Base-by-base conservation (phyloP, 2,797 vertebrate species). In the Tokudaia muenninki region DNA sequence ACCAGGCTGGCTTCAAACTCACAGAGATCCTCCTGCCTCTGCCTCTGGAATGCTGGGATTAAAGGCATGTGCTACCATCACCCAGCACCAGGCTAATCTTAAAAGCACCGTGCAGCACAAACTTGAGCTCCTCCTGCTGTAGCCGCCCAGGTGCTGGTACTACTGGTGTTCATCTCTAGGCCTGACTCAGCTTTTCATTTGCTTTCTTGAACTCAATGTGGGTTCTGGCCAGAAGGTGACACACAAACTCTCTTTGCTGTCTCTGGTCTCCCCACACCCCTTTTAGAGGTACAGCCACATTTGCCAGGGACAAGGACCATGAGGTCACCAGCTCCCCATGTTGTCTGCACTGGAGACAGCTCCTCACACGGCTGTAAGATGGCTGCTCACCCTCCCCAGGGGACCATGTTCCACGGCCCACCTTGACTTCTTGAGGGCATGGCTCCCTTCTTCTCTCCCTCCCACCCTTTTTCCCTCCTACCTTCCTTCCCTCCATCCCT, bases 361-460 rank as follows among this genome's bases (percentile, higher is more conserved):
- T 90, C 63, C 34, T 61, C 63, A 67, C 11, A 13, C 91, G 82
- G 93, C 87, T 93, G 74, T 44, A 26, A 79, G 74, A 87, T 74
- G 77, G 83, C 77, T 89, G 79, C 37, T 44, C 59, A 52, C n/a
- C 74, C 31, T 52, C 72, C 50, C 24, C 37, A 34, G 22, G 29
- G 41, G 47, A 61, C 90, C 47, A 14, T 22, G 75, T 79, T 84
- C 70, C 50, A 59, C 31, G 10, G 10, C 70, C 12, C 16, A 57
- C 67, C 82, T 55, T 59, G 19, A 47, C 63, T 65, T 52, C 74
- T 50, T 3, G 19, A 52, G 14, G 50, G 41, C 9, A 52, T 31
- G 29, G 21, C 37, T 79, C 2, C 41, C 13, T 67, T n/a, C 21
- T 1, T 37, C 21, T 21, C 0, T n/a, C 31, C 34, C 1, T 55